These are phyloP conservation scores for Sebastes kiyomatsui DNA, from an alignment of 2,797 vertebrate genomes.

Conservation along the genomic window DNA sequence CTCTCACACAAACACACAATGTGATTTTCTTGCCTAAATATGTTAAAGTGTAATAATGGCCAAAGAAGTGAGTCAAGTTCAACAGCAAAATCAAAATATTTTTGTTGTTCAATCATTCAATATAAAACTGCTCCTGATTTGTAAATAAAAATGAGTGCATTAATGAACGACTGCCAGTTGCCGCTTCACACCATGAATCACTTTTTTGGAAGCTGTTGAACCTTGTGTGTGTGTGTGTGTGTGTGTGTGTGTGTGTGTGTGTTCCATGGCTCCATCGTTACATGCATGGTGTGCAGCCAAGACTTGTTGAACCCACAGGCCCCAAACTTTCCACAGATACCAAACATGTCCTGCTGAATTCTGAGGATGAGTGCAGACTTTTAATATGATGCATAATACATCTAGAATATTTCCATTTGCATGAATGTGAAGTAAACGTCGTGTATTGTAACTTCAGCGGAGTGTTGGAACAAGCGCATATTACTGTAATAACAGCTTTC, in stretches of 20 bases:
- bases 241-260: neutral
- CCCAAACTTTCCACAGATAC: constrained; percentile 26
- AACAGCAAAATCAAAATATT: neutral
- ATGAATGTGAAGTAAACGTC: neutral
- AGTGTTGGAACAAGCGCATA: neutral
- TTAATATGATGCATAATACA: neutral
- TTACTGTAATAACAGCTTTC: neutral
- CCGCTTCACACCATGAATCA: neutral
- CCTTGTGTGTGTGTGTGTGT: neutral
- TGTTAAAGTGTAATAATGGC: neutral
- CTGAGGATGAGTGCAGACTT: neutral
- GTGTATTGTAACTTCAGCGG: too few relatives aligned
- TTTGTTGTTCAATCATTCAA: neutral
- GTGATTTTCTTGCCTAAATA: neutral
- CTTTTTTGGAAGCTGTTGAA: neutral
- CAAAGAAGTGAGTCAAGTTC: neutral
- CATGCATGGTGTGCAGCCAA: neutral
- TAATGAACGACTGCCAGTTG: neutral
- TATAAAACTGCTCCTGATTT: neutral
- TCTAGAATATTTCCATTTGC: neutral
- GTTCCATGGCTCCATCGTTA: neutral
- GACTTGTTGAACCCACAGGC: neutral
- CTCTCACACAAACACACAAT: neutral
- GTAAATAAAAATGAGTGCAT: neutral
- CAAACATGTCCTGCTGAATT: neutral